Base-by-base conservation (phyloP, 2,888 invertebrate species). In the Ligdia adustata region DNA sequence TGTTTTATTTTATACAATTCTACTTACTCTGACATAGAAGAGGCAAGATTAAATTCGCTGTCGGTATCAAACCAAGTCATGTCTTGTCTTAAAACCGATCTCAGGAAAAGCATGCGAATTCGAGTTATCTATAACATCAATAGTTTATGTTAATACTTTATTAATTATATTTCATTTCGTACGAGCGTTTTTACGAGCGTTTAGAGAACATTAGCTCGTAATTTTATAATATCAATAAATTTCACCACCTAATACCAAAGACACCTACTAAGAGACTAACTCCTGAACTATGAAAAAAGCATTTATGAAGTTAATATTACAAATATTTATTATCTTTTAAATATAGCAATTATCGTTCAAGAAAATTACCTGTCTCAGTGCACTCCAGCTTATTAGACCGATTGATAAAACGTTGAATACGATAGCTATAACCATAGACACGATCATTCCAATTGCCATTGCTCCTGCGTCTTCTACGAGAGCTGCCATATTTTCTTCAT, bases 31-130 rank as follows among this genome's bases (percentile, higher is more conserved):
- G 94, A 92, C 82, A 95, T 93, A 76, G 92, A 92, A 34, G 93
- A 92, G 54, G 95, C 94, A 54, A 95, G 92, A 65, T 94, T 94
- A 46, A 93, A 93, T 39, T 93, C 92, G 0, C 93, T 91, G 41
- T 92, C 92, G 0, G 93, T 93, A 64, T 95, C 95, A 63, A 93
- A 95, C 95, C 95, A 95, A 7, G 92, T 80, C 91, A 95, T 94
- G 52, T 95, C 95, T 74, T 95, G 95, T 0, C 93, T 86, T 2
- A 95, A 78, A 1, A 94, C 93, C 0, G 94, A 85, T 51, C 91
- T 87, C 15, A 95, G 75, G 62, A 94, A 94, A 52, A 92, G 72
- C 59, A 88, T 88, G 5, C 94, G 85, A 38, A 94, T 92, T 55
- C 93, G 85, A 0, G 92, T 92, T 26, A 93, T 92, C 90, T 93